A percentile compares a stretch with the other conserved stretches of the same genome.
Conservation (phyloP, 2,888 invertebrate species). For the Lasioglossum calceatum region DNA sequence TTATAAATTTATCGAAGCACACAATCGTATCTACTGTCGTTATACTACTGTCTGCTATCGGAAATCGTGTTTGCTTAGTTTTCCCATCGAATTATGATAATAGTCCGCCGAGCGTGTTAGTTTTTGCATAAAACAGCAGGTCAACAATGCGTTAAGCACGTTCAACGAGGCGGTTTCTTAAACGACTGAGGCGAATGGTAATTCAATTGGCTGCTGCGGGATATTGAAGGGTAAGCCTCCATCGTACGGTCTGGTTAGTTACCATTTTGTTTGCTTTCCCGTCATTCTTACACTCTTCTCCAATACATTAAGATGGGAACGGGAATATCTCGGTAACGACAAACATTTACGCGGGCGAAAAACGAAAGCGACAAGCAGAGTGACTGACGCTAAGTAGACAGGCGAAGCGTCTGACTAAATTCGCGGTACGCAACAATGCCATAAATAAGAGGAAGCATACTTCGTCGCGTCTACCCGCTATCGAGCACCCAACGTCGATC, state of each 20-base stretch:
- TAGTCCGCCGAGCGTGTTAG: neutral
- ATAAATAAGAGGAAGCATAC: neutral
- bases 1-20: neutral
- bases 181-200: slow-evolving; percentile 5
- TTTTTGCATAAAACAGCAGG: slow-evolving; percentile 3
- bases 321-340: neutral
- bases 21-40: neutral
- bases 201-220: slow-evolving; percentile 5
- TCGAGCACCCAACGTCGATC: neutral
- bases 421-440: neutral
- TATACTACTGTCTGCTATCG: neutral
- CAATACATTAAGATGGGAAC: neutral
- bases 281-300: neutral
- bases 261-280: neutral
- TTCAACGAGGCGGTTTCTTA: neutral
- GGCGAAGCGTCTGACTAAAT: neutral
- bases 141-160: slow-evolving; percentile 6
- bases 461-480: neutral
- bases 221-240: slow-evolving; percentile 2
- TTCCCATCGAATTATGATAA: neutral
- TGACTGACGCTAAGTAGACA: neutral
- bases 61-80: neutral
- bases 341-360: neutral
- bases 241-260: neutral
- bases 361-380: neutral